phyloP scores from a whole-genome alignment of 2,888 invertebrate species.

The Eupeodes luniger region DNA sequence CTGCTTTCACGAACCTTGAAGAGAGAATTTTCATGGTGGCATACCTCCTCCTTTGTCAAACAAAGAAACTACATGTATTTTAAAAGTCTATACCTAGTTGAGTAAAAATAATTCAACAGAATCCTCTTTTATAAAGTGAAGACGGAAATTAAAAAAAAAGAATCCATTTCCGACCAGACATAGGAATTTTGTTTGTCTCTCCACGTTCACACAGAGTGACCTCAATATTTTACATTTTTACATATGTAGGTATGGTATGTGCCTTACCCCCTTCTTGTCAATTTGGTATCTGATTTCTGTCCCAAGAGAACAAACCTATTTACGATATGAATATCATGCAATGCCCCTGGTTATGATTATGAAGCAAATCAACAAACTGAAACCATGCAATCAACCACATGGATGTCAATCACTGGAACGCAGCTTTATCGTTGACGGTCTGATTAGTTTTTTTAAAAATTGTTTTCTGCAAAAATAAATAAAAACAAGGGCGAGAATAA shows the following conservation, averaged over 20 bases:
- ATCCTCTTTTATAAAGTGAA: neutral
- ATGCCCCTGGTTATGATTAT: neutral
- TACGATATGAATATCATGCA: conserved; percentile 25
- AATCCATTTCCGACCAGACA: conserved; percentile 52
- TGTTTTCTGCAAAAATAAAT: conserved; percentile 14
- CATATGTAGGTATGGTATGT: neutral
- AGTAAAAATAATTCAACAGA: neutral
- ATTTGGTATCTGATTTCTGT: conserved; percentile 30
- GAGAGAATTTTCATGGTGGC: conserved; percentile 20
- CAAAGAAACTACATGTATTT: conserved; percentile 17
- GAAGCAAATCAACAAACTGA: neutral
- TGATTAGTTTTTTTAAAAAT: conserved; percentile 16
- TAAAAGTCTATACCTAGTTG: neutral
- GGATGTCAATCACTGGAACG: conserved; percentile 47
- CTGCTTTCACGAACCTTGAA: conserved; percentile 18
- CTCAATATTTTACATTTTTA: conserved; percentile 5
- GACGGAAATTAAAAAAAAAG: conserved; percentile 51
- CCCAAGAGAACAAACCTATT: neutral
- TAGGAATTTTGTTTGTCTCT: neutral
- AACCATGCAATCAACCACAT: conserved; percentile 50
- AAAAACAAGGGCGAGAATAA: conserved; percentile 16
- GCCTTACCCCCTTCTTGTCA: neutral
- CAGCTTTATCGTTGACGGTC: conserved; percentile 28
- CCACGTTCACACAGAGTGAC: neutral
- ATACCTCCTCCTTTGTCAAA: conserved; percentile 21